Evolutionary conservation across 2,888 invertebrate genomes (phyloP).

Genomic region (Agapostemon virescens): DNA sequence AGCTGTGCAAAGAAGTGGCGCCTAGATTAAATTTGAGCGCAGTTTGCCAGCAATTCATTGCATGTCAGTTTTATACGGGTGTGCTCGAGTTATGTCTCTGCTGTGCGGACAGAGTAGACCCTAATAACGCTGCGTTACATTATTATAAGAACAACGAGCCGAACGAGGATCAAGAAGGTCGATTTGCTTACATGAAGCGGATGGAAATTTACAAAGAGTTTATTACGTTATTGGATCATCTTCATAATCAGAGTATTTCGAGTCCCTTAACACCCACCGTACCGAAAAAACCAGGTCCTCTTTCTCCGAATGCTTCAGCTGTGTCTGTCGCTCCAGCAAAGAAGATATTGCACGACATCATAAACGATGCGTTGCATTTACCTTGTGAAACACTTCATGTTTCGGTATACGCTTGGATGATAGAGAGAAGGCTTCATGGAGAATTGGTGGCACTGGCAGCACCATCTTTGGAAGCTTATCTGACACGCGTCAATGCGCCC

Average conservation of each 20-base stretch:
- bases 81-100: constrained; percentile 93
- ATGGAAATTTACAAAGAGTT: constrained; percentile 95
- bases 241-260: constrained; percentile 84
- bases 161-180: constrained; percentile 91
- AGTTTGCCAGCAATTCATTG: constrained; percentile 91
- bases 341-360: constrained; percentile 82
- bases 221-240: constrained; percentile 87
- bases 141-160: constrained; percentile 93
- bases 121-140: constrained; percentile 92
- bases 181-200: constrained; percentile 87
- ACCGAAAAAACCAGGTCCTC: constrained; percentile 78
- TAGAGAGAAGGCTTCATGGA: constrained; percentile 87
- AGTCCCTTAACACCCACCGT: constrained; percentile 79
- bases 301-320: constrained; percentile 70
- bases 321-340: constrained; percentile 73
- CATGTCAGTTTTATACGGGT: constrained; percentile 91
- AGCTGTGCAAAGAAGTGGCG: constrained; percentile 92
- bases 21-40: constrained; percentile 91
- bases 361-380: constrained; percentile 85
- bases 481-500: constrained; percentile 81
- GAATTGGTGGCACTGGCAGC: constrained; percentile 86
- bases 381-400: constrained; percentile 95
- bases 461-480: constrained; percentile 89
- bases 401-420: constrained; percentile 96
- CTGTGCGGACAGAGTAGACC: constrained; percentile 93